Conservation (phyloP, 2,888 invertebrate species). For the Pyrrhia umbra region DNA sequence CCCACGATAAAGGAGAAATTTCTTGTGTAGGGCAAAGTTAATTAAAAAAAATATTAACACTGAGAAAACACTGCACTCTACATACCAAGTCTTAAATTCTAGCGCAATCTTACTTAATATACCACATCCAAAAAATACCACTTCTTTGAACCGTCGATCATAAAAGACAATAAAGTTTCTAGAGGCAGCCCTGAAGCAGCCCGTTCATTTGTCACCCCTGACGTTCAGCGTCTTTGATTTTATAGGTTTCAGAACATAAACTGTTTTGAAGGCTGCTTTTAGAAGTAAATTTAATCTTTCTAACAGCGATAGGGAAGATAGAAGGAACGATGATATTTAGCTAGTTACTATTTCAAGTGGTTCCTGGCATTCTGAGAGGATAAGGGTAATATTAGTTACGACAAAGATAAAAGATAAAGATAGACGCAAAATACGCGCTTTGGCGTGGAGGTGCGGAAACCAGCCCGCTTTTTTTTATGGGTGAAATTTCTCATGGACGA, state of each 20-base stretch:
- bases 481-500: too few relatives aligned
- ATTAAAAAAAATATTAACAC: too few relatives aligned
- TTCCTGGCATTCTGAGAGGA: too few relatives aligned
- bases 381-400: too few relatives aligned
- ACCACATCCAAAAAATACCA: conserved; percentile 48
- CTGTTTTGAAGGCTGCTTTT: conserved; percentile 17
- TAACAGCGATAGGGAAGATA: neutral
- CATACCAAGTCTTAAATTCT: neutral
- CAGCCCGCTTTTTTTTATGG: too few relatives aligned
- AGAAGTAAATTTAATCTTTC: neutral
- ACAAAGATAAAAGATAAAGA: too few relatives aligned
- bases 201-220: conserved; percentile 67
- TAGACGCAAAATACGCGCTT: too few relatives aligned
- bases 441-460: too few relatives aligned
- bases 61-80: too few relatives aligned
- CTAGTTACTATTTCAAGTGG: neutral
- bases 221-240: conserved; percentile 64
- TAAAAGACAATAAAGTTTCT: conserved; percentile 77
- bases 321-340: neutral
- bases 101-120: neutral
- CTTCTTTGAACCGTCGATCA: conserved; percentile 36
- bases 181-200: conserved; percentile 69
- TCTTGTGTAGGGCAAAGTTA: too few relatives aligned
- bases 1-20: too few relatives aligned
- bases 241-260: conserved; percentile 46